A percentile compares a stretch with the other conserved stretches of the same genome.
These are phyloP conservation scores for Oeneis ivallda DNA, from an alignment of 2,888 invertebrate species.

Conservation along the genomic window DNA sequence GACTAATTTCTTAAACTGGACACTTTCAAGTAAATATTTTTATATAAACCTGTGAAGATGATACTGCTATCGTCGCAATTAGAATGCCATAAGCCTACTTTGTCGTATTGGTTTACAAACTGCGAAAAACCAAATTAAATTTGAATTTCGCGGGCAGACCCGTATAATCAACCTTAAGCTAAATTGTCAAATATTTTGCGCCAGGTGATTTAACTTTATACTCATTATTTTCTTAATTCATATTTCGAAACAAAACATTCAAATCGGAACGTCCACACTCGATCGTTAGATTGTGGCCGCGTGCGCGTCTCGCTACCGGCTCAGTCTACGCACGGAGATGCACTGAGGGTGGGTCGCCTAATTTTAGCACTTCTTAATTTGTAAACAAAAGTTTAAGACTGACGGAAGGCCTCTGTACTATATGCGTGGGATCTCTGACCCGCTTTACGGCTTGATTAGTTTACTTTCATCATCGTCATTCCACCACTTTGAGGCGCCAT, in stretches of 20 bases:
- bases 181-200: no score
- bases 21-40: no score
- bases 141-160: no score
- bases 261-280: not conserved
- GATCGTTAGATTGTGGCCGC: not conserved
- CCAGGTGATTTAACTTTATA: not conserved
- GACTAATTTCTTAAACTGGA: no score
- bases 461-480: not conserved
- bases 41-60: no score
- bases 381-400: constrained; percentile 47
- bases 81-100: no score
- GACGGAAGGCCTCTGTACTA: constrained; percentile 46
- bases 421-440: constrained; percentile 20
- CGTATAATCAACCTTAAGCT: no score
- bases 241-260: not conserved
- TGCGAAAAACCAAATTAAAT: no score
- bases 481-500: no score
- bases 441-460: not conserved
- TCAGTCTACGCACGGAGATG: constrained; percentile 4
- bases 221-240: not conserved
- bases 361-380: constrained; percentile 38
- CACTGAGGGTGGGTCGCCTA: constrained; percentile 35
- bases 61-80: no score
- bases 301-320: constrained; percentile 1
- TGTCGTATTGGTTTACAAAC: no score